phyloP scores from a whole-genome alignment of 2,888 invertebrate species.

The Pollenia angustigena region DNA sequence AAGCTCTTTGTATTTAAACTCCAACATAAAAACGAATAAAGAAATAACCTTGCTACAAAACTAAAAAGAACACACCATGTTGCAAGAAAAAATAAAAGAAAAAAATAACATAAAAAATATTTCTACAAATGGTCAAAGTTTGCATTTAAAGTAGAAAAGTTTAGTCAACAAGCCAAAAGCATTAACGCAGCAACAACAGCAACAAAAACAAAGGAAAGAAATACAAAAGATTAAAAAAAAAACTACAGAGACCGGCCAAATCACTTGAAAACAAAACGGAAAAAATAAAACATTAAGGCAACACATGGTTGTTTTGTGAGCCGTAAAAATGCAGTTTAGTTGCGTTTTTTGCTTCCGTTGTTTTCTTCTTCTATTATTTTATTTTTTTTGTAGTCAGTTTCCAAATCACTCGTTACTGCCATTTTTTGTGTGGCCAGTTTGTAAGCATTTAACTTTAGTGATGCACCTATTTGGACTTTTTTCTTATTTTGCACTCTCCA shows the following conservation, averaged over 20 bases:
- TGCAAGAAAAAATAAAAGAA: constrained; percentile 33
- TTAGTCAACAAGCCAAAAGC: constrained; percentile 69
- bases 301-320: constrained; percentile 72
- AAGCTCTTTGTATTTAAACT: constrained; percentile 5
- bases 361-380: not conserved
- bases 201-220: constrained; percentile 23
- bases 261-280: constrained; percentile 60
- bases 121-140: constrained; percentile 72
- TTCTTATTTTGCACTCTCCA: not conserved
- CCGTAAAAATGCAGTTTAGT: constrained; percentile 71
- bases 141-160: constrained; percentile 72
- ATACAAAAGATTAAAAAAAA: constrained; percentile 16
- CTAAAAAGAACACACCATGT: constrained; percentile 35
- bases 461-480: constrained; percentile 62
- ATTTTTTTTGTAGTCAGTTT: constrained; percentile 17
- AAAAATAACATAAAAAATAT: constrained; percentile 8
- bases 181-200: constrained; percentile 56
- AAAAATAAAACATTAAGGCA: constrained; percentile 61
- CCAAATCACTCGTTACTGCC: constrained; percentile 29
- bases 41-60: constrained; percentile 21
- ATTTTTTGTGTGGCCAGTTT: constrained; percentile 19
- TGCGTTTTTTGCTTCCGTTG: constrained; percentile 23
- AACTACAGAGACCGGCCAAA: constrained; percentile 46
- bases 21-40: not conserved
- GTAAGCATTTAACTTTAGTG: constrained; percentile 18